Evolutionary conservation across 2,113 vertebrate species (phyloP), one percentile per base, ranked within the genome.

Genomic region (Pelecanoides urinatrix): DNA sequence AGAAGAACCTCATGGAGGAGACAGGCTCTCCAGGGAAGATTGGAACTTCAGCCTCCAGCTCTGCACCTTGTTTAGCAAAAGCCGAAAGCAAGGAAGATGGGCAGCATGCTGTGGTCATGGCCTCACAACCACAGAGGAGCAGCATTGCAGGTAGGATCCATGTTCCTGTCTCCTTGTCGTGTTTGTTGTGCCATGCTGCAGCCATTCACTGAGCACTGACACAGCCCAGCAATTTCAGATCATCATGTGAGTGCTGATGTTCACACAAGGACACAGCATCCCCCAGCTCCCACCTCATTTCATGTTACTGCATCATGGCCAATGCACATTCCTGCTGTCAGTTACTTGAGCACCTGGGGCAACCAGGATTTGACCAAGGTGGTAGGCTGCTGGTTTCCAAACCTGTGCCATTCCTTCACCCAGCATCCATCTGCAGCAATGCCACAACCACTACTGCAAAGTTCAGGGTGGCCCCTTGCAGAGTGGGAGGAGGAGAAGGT

Each of bases 191-290:
- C 59, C 29, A 61, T 21, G 11, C 25, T 59, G 19, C 49, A 68
- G 18, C 19, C 11, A 7, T 30, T n/a, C 22, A 23, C 38, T 21
- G 29, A 68, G 17, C 68, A 73, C 32, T 29, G 32, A 50, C 63
- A 49, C 22, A 52, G 29, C 15, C 10, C 63, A 81, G 34, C 15
- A 44, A 44, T 38, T 73, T 56, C 34, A 77, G 21, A 49, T 21
- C 14, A 32, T 45, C 5, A 0, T 11, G 16, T 47, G 40, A 42
- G 18, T 65, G 44, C 38, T 47, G 9, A 59, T 47, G 34, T 25
- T 19, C 38, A 38, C 25, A 34, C 38, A 76, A 66, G 17, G 40
- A 61, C 49, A 14, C 1, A 8, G 1, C 6, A 0, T n/a, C 13
- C 27, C 30, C 5, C 59, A 50, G 11, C 26, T 29, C 11, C 34